Base-by-base conservation (phyloP, 2,797 vertebrate genomes). In the Yasuhikotakia modesta region DNA sequence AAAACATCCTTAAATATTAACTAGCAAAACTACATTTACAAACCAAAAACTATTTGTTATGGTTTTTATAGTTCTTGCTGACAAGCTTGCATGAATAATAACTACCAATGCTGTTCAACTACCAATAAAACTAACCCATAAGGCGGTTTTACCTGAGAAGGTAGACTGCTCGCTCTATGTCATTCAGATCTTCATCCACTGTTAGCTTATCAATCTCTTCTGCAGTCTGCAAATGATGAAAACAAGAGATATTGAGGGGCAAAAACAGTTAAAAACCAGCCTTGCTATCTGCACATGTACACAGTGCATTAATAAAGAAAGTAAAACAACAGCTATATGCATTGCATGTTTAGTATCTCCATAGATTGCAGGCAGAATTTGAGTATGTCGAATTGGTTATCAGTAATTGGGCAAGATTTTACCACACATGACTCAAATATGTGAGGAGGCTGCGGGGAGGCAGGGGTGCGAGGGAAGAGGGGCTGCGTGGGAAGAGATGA, bases 131-230 rank as follows among this genome's bases (percentile, higher is more conserved):
- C 35, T 39, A 57, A n/a, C n/a, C 53, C 2, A 65, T 43, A 39
- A 32, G 60, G 19, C 27, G 61, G 11, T 43, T 43, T 86, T 84
- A 98, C 96, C 96, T 97, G 91, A 98, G 96, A 65, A 98, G 94
- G 89, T 95, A 97, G 78, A 98, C 93, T 30, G 96, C 96, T 86
- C 96, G 94, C 87, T 98, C 96, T 22, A 95, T 95, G 88, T 98
- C 96, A 79, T 95, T 94, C 85, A 98, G 93, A 81, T 96, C 95
- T 93, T 98, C 96, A 83, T 97, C 95, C 82, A 98, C 96, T 16
- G 96, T 97, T 89, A 98, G 76, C 86, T 95, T 96, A 88, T 98
- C 95, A 82, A 98, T 98, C 91, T 98, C 96, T 91, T 98, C 96
- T 21, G 96, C 93, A 6, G 95, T 97, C 96, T 98, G 92, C 1